phyloP scores from a whole-genome alignment of 2,888 invertebrate species.

The Cerastoderma edule region DNA sequence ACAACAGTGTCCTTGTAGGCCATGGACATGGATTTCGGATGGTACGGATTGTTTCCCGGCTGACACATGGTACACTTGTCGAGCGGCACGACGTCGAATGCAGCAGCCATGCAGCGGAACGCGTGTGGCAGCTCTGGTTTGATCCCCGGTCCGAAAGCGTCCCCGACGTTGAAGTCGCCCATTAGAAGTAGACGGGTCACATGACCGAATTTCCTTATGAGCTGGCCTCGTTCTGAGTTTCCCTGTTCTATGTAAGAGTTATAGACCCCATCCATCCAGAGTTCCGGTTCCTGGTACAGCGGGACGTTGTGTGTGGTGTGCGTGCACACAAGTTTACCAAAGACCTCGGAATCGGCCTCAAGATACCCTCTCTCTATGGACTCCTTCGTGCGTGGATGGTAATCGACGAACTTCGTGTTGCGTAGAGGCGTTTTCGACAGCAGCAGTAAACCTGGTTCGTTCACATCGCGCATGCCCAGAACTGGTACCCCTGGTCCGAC shows the following conservation, averaged over 20 bases:
- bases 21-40: neutral
- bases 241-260: constrained; percentile 38
- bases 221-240: constrained; percentile 31
- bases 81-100: constrained; percentile 33
- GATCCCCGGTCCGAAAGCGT: constrained; percentile 28
- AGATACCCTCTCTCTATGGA: constrained; percentile 42
- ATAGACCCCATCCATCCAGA: constrained; percentile 9
- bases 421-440: constrained; percentile 41
- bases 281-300: constrained; percentile 31
- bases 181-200: constrained; percentile 22
- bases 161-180: constrained; percentile 49
- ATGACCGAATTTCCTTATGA: constrained; percentile 31
- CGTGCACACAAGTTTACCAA: constrained; percentile 50
- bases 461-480: constrained; percentile 25
- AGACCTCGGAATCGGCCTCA: constrained; percentile 30
- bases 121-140: constrained; percentile 28
- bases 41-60: constrained; percentile 35
- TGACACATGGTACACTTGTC: constrained; percentile 36
- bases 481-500: constrained; percentile 30
- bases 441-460: constrained; percentile 41
- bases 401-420: constrained; percentile 37
- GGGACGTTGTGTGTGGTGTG: constrained; percentile 23
- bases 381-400: constrained; percentile 35
- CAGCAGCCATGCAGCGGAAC: constrained; percentile 21
- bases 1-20: constrained; percentile 25